Conservation (phyloP, 2,113 vertebrate species). For the Trematomus loennbergii region DNA sequence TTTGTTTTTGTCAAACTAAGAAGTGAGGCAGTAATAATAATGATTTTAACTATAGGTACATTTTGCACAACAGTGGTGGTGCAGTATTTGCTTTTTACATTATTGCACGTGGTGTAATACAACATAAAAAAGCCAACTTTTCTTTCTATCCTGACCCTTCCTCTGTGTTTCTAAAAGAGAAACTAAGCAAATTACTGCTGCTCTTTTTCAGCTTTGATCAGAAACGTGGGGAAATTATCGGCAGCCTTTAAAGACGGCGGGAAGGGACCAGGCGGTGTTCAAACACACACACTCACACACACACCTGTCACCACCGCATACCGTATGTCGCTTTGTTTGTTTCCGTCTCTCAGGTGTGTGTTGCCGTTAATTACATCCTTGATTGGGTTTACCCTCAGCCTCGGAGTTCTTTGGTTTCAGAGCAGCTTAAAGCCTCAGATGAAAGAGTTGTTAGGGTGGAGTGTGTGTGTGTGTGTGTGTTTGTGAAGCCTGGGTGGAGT, state of each 20-base stretch:
- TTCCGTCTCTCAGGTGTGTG: conserved; percentile 62
- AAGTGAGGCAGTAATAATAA: no score
- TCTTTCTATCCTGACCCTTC: not conserved
- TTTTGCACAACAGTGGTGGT: no score
- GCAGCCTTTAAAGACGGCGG: conserved; percentile 23
- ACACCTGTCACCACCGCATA: not conserved
- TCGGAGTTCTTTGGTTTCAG: conserved; percentile 35
- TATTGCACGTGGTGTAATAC: no score
- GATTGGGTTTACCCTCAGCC: conserved; percentile 56
- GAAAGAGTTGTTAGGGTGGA: conserved; percentile 37
- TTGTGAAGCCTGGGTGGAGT: not conserved
- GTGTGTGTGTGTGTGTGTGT: conserved; percentile 11
- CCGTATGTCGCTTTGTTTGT: conserved; percentile 57
- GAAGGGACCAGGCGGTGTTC: not conserved
- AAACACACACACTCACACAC: not conserved
- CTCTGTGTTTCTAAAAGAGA: no score
- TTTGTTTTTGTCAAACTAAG: no score
- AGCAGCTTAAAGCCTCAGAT: conserved; percentile 38
- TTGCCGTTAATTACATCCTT: conserved; percentile 55
- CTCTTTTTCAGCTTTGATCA: conserved; percentile 44
- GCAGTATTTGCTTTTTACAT: no score
- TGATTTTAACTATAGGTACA: no score
- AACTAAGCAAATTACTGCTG: conserved; percentile 20
- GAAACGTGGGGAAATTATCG: conserved; percentile 29
- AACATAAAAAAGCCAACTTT: no score